Evolutionary conservation across 2,113 vertebrate species (phyloP).

Genomic region (Leuciscus idus): DNA sequence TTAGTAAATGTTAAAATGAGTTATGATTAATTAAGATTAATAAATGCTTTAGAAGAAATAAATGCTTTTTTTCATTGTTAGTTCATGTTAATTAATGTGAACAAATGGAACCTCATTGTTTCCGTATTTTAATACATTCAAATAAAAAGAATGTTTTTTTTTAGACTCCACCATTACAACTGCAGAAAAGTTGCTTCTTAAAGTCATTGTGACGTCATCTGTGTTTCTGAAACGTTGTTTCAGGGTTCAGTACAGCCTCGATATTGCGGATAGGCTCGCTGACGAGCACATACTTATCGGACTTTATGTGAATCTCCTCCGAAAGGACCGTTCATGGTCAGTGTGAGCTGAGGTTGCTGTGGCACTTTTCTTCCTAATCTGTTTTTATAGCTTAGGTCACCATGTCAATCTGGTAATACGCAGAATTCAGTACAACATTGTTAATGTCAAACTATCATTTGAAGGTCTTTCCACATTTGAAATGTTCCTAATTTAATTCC

Average conservation of each 20-base stretch:
- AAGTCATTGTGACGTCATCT: constrained; percentile 7
- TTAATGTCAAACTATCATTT: not conserved
- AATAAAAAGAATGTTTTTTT: not conserved
- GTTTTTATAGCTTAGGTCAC: constrained; percentile 28
- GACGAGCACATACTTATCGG: constrained; percentile 99
- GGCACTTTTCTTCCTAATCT: constrained; percentile 36
- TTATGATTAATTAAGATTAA: no score
- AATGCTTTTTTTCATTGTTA: no score
- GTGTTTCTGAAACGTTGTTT: constrained; percentile 72
- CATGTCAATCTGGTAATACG: constrained; percentile 26
- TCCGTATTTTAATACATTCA: not conserved
- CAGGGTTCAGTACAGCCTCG: constrained; percentile 96
- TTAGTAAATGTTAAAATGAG: no score
- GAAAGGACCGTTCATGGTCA: constrained; percentile 94
- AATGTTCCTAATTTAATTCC: not conserved
- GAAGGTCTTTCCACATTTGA: not conserved
- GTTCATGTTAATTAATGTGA: no score
- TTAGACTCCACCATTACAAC: not conserved
- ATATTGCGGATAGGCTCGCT: constrained; percentile 96
- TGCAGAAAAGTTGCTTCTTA: constrained; percentile 4
- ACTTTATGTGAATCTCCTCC: constrained; percentile 95
- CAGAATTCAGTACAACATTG: not conserved
- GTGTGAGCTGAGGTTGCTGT: constrained; percentile 77
- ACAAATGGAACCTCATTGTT: no score
- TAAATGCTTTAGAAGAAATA: no score